A percentile compares a stretch with the other conserved stretches of the same genome.
phyloP scores from a whole-genome alignment of 1,140 invertebrate genomes.

The Pogonomyrmex californicus region DNA sequence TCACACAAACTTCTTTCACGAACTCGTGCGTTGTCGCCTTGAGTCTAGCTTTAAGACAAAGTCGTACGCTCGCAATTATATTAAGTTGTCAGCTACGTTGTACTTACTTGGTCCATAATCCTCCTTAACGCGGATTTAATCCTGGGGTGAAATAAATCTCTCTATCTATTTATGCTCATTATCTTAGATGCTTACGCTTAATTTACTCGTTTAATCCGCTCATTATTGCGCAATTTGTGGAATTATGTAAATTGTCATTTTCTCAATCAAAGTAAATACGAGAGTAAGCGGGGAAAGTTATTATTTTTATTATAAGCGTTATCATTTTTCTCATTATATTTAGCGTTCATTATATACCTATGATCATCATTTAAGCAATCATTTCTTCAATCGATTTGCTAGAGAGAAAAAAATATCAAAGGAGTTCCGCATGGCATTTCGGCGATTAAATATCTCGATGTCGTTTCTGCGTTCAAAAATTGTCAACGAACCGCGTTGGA shows the following conservation, averaged over 20 bases:
- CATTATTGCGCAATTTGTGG: conserved; percentile 27
- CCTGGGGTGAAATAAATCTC: conserved; percentile 47
- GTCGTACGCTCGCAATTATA: conserved; percentile 27
- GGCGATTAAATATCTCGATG: neutral
- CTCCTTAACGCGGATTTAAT: conserved; percentile 48
- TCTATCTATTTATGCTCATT: conserved; percentile 54
- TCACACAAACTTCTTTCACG: conserved; percentile 36
- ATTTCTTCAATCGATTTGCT: neutral
- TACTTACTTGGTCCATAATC: conserved; percentile 52
- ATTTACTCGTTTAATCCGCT: conserved; percentile 33
- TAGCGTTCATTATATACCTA: neutral
- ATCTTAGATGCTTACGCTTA: conserved; percentile 25
- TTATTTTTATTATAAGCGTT: neutral
- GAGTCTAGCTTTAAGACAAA: conserved; percentile 34
- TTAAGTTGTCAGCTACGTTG: conserved; percentile 55
- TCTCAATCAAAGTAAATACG: neutral
- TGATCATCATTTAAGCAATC: neutral
- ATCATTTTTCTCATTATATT: neutral
- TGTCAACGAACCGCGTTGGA: neutral
- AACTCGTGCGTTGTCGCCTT: conserved; percentile 30
- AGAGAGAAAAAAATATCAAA: neutral
- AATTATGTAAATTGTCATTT: conserved; percentile 11
- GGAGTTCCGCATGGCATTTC: neutral
- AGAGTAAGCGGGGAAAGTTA: neutral
- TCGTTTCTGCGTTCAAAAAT: conserved; percentile 22